Evolutionary conservation across 2,888 invertebrate species (phyloP), one percentile per base, ranked within the genome.

Genomic region (Lycia hirtaria): DNA sequence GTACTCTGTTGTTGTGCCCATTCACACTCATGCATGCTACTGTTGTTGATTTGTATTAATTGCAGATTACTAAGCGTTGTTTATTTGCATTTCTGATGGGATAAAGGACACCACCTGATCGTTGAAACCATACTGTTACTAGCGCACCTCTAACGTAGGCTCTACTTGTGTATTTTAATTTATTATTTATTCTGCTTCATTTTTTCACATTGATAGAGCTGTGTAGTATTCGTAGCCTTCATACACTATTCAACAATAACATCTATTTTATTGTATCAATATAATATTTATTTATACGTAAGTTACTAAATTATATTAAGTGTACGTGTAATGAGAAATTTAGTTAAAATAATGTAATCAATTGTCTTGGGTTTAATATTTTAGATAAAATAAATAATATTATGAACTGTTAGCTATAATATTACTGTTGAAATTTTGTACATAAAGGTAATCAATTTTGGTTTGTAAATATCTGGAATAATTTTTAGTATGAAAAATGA

Each of bases 401-500:
- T 44, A 19, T 44, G 12, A 28, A 43, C 30, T 20, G 44, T 5
- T 20, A 30, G 6, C 12, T n/a, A 43, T 19, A 43, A 22, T 17
- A 14, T 15, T 48, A 30, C n/a, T 26, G 14, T 30, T 37, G 32
- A 28, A 49, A 33, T 60, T 62, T 57, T 65, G 61, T 64, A 62
- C 47, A 62, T 61, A 65, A 50, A n/a, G n/a, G 40, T 60, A 30
- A 43, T 49, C 22, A 38, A 48, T 50, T 58, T 64, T 48, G 58
- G 58, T 60, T 66, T 62, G 64, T 64, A 64, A 38, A 66, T 63
- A 64, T 37, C 45, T 38, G 49, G 44, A 28, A n/a, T n/a, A n/a
- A n/a, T n/a, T n/a, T n/a, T n/a, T n/a, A n/a, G n/a, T n/a, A n/a
- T n/a, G n/a, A n/a, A n/a, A n/a, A n/a, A n/a, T n/a, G n/a, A n/a